A percentile compares a stretch with the other conserved stretches of the same genome.
Evolutionary conservation across 2,113 vertebrate genomes (phyloP).

Genomic region (Engraulis encrasicolus): DNA sequence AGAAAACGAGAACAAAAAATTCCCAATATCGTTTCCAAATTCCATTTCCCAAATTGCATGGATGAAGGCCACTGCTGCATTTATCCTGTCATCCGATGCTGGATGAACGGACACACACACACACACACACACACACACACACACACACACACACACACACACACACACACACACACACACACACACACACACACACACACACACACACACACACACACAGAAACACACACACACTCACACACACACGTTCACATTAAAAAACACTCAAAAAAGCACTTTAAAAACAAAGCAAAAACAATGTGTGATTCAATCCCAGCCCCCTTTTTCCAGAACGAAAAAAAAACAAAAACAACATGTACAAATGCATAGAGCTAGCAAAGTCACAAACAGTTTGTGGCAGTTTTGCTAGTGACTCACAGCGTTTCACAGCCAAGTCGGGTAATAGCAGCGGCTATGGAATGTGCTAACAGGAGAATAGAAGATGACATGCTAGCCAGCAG

Average conservation of each 20-base stretch:
- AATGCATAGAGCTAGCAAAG: neutral
- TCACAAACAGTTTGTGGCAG: conserved; percentile 44
- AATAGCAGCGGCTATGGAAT: conserved; percentile 5
- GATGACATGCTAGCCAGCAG: conserved; percentile 51
- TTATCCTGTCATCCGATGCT: conserved; percentile 20
- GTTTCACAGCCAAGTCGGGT: neutral
- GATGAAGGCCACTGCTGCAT: conserved; percentile 42
- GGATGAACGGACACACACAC: conserved; percentile 19
- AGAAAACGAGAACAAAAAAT: conserved; percentile 53
- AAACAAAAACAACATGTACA: neutral
- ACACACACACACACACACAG: too few species aligned
- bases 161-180: too few species aligned
- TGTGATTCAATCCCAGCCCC: neutral
- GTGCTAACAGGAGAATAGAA: conserved; percentile 40
- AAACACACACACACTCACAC: too few species aligned
- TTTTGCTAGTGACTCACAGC: conserved; percentile 6
- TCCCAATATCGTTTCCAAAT: conserved; percentile 55
- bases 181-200: too few species aligned
- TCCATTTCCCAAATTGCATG: conserved; percentile 43
- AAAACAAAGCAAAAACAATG: neutral
- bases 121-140: neutral
- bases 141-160: neutral
- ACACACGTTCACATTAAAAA: too few species aligned
- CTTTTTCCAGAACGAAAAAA: neutral
- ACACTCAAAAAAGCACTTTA: neutral